A percentile compares a stretch with the other conserved stretches of the same genome.
Evolutionary conservation across 92 coral and sea anemone genomes (phyloP).

Genomic region (Umimayanthus chanpuru): DNA sequence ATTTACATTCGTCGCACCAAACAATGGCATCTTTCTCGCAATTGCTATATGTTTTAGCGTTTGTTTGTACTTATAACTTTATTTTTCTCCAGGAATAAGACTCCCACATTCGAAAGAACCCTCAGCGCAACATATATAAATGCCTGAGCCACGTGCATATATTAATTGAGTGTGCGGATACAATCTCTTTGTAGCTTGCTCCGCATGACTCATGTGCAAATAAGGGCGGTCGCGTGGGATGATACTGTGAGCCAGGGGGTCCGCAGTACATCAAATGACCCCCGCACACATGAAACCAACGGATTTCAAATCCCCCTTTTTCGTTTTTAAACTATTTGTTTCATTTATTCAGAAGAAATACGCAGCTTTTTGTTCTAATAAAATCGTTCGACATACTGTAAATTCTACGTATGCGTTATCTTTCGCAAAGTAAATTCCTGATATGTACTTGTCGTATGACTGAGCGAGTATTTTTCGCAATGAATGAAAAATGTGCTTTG

Average conservation of each 20-base stretch:
- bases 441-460: too few relatives aligned
- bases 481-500: too few relatives aligned
- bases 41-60: neutral
- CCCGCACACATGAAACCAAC: neutral
- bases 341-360: too few relatives aligned
- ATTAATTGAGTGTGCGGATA: neutral
- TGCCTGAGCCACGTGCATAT: neutral
- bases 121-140: neutral
- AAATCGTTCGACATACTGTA: too few relatives aligned
- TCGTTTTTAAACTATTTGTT: too few relatives aligned
- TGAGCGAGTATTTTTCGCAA: too few relatives aligned
- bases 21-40: neutral
- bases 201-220: slow-evolving; percentile 6
- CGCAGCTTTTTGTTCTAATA: too few relatives aligned
- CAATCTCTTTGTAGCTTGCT: neutral
- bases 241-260: neutral
- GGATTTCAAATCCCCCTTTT: neutral
- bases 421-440: too few relatives aligned
- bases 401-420: too few relatives aligned
- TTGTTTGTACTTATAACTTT: neutral
- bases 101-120: neutral
- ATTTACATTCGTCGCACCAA: neutral
- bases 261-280: neutral
- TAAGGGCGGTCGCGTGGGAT: neutral
- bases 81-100: neutral